Evolutionary conservation across 1,140 invertebrate species (phyloP), one percentile per base, ranked within the genome.

Genomic region (Lepidurus apus): DNA sequence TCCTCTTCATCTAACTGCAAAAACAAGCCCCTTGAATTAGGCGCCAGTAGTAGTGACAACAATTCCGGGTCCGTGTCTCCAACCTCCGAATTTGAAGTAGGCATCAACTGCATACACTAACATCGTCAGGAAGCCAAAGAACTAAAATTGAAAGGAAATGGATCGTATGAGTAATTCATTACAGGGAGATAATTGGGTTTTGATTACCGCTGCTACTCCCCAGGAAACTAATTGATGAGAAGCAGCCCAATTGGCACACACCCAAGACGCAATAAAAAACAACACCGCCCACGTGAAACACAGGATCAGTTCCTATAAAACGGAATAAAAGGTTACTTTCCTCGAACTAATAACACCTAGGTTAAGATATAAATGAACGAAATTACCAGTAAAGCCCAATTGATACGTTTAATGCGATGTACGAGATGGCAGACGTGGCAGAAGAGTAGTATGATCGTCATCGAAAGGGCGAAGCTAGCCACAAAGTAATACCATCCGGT

Each of bases 91-190:
- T 34, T 47, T 43, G 42, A 2, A 45, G 43, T 2, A 77, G 11
- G 75, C 75, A 47, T 77, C 75, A n/a, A 45, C 13, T 7, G 43
- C 75, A 47, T 77, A 77, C 17, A 77, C 75, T 11, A 77, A 4
- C 75, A 17, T 77, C 1, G 75, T 47, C 13, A 77, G 24, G 47
- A 77, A 77, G 75, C 75, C 75, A n/a, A 77, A 77, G 24, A 77
- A 43, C 75, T 77, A 24, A 17, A 77, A 77, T 21, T 10, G 47
- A 77, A 34, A 77, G 42, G 47, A 77, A 34, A 77, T 65, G 43
- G 75, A 26, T 43, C 7, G 1, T 13, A 11, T 34, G 24, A 77
- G 26, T 42, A 45, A 77, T 77, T n/a, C 44, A 21, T 43, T 13
- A 26, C 10, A 13, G 44, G 21, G 44, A 17, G 6, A 77, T 21